Base-by-base conservation (phyloP, 1,140 invertebrate genomes). In the Ephestia elutella region DNA sequence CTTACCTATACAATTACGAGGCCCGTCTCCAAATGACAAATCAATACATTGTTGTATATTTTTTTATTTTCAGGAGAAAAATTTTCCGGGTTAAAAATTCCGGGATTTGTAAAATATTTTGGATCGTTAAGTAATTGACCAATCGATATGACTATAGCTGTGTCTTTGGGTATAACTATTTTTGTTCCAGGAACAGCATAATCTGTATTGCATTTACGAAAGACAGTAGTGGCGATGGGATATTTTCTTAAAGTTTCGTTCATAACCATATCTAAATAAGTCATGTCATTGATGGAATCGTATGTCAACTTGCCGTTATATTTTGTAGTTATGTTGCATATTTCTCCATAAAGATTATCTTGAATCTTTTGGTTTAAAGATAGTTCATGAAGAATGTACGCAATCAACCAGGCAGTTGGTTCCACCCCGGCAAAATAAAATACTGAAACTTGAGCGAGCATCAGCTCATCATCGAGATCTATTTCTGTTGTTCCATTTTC, bases 1-100 rank as follows among this genome's bases (percentile, higher is more conserved):
- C 35, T 17, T 48, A 59, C 57, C 57, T 30, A 59, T 59, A 15
- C 38, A 44, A 17, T 44, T 44, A 15, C 38, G 38, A 1, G 38
- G 38, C 2, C 38, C 38, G 2, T 44, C 38, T 44, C 38, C 38
- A 44, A 44, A 44, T 44, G 38, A 44, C 13, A 44, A 10, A 44
- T 44, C 38, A 17, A 44, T 7, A 44, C 15, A n/a, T 10, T 17
- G 38, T 15, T 4, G 38, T 15, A 44, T 44, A 1, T 44, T 44
- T n/a, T 44, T 15, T 44, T 44, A 44, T 44, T 44, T 15, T 44
- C 38, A 44, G 38, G 38, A 15, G 38, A n/a, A 44, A 15, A 44
- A 10, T 44, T 44, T 44, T 44, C 38, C 1, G 38, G 38, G 15
- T 44, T 15, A 17, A 44, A 44, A 15, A 15, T 15, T 15, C 15